Percentiles rank a stretch among this genome's conserved stretches.
These are phyloP conservation scores for Podargus strigoides DNA, from an alignment of 2,797 vertebrate species.

Conservation along the genomic window DNA sequence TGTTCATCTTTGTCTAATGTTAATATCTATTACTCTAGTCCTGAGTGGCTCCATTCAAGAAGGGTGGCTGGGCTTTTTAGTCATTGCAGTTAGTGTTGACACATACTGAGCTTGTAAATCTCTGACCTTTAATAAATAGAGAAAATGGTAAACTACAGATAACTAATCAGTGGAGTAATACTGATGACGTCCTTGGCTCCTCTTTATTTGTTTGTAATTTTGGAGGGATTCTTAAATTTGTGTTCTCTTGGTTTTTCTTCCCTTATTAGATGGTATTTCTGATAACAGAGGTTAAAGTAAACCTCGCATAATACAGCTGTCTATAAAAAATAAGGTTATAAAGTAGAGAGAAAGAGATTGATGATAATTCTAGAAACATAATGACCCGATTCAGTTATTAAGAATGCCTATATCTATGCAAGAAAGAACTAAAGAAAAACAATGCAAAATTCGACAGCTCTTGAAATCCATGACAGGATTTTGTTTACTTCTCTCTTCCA, in stretches of 20 bases:
- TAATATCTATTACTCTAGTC: background rate
- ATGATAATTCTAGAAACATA: background rate
- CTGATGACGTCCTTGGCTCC: background rate
- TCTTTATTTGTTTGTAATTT: background rate
- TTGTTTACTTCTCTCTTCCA: background rate
- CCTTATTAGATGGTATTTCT: background rate
- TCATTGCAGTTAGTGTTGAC: background rate
- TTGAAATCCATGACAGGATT: background rate
- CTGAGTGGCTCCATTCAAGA: background rate
- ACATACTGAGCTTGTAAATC: background rate
- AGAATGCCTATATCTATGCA: accelerated
- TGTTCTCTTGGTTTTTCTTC: background rate
- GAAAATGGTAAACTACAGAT: background rate
- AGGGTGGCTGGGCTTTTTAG: background rate
- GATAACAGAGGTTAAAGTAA: background rate
- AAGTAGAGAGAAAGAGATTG: background rate
- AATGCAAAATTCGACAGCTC: background rate
- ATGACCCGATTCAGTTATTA: background rate
- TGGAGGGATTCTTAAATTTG: background rate
- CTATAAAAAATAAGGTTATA: background rate
- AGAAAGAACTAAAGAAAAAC: background rate
- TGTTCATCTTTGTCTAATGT: background rate
- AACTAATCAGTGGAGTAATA: background rate
- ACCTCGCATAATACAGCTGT: background rate
- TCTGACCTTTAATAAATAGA: background rate